These are phyloP conservation scores for Pachypsylla venusta DNA, from an alignment of 1,140 invertebrate species.

Conservation along the genomic window DNA sequence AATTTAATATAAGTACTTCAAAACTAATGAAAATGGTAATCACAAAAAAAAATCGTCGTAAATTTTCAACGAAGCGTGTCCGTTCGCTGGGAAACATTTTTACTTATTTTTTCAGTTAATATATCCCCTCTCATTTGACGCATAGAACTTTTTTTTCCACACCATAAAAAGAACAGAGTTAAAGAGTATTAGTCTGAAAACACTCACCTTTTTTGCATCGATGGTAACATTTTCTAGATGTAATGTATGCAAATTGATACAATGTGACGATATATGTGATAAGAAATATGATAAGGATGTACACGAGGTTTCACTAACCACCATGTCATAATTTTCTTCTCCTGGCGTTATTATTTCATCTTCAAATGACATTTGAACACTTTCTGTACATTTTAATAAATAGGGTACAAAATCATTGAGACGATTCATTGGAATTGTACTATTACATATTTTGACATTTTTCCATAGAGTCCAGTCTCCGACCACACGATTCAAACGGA, in stretches of 20 bases:
- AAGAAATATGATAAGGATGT: background rate
- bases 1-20: too few species aligned
- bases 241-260: background rate
- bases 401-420: background rate
- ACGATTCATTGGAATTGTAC: background rate
- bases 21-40: too few species aligned
- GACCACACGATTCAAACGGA: background rate
- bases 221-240: conserved; percentile 1
- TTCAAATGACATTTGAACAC: background rate
- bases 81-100: too few species aligned
- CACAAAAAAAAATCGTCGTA: too few species aligned
- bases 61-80: too few species aligned
- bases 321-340: background rate
- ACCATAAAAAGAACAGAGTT: too few species aligned
- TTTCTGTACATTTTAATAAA: conserved; percentile 2
- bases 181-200: too few species aligned
- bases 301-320: background rate
- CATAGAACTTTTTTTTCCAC: too few species aligned
- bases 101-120: too few species aligned
- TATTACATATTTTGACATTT: background rate
- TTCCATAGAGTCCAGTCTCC: conserved; percentile 1
- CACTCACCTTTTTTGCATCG: background rate
- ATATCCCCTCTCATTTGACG: too few species aligned
- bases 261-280: background rate
- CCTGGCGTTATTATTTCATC: background rate